Evolutionary conservation across 1,140 invertebrate genomes (phyloP), one percentile per base, ranked within the genome.

Genomic region (Aleiodes sp.): DNA sequence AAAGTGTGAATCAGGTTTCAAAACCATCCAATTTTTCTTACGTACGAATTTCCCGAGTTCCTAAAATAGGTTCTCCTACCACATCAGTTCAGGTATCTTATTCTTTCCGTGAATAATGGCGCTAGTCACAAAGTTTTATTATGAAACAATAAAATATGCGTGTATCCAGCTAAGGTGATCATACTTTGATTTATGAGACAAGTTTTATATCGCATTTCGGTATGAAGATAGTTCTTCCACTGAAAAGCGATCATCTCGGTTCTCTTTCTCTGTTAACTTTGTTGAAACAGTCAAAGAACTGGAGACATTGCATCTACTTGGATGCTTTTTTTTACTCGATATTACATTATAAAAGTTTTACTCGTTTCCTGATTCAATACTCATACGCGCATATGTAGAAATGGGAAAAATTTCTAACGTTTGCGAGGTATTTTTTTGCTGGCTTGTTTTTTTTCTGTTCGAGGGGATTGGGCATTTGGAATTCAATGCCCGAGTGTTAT

Each of bases 81-180:
- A n/a, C n/a, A n/a, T 39, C 12, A 16, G 31, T 35, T 33, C 31
- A 35, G 37, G 60, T 56, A 21, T 37, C 56, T 62, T 76, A 71
- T 71, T 67, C 70, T 70, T 62, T 21, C 56, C 72, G 31, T 59
- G 56, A 59, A 57, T 31, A 65, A 28, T 77, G 79, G 81, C 78
- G 72, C 70, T 76, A 70, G 62, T 71, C 60, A 71, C 62, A 68
- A 84, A 83, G 75, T 85, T 84, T 84, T 84, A 84, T 84, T 84
- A 83, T 77, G 78, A 85, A 84, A 85, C 80, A 85, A 85, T 84
- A 85, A 83, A 84, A 84, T 80, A 83, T 81, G 80, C 80, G 78
- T 79, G 72, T 78, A 76, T 75, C 19, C 41, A 28, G 63, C 59
- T 29, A 41, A 39, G 24, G 24, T 9, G 16, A 26, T 63, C 61